Base-by-base conservation (phyloP, 2,888 invertebrate species). In the Hirtodrosophila duncani region DNA sequence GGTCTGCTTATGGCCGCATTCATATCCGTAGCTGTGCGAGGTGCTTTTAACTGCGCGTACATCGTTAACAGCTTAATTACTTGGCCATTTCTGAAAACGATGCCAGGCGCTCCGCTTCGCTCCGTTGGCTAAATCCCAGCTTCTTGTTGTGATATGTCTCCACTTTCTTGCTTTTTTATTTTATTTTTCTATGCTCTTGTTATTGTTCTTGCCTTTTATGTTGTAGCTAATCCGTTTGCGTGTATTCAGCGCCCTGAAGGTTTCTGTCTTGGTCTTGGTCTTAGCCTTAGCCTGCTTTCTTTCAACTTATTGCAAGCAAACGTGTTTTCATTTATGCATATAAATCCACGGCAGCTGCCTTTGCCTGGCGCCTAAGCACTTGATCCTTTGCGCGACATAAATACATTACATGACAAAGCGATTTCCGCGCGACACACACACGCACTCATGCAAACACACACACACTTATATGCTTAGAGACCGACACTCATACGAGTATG, bases 21-120 rank as follows among this genome's bases (percentile, higher is more conserved):
- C 37, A 42, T 45, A 20, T 39, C 37, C 56, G 52, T 55, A 26
- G 24, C 9, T 38, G 55, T 30, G 59, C 24, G 41, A 30, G 46
- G 50, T 26, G 36, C 45, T 61, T 55, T 67, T 66, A 68, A 72
- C 62, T 62, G 55, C 61, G 58, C 69, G 61, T 52, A 64, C 69
- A 79, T 77, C 74, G 77, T 79, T 79, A 79, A 80, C 77, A 62
- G 77, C 77, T 74, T 74, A 74, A 74, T 72, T 79, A 69, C 66
- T 77, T 59, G 58, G 56, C 72, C 77, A 57, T 77, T 72, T 68
- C 45, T 58, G 53, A 56, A 43, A 69, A 68, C 56, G 80, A 77
- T 45, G 58, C 44, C 43, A 63, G 53, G 52, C 51, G 53, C 34
- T 41, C 30, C 50, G 57, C 57, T 18, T 18, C 16, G 10, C 7